Conservation (phyloP, 2,113 vertebrate species). For the Ceyx melanurus region DNA sequence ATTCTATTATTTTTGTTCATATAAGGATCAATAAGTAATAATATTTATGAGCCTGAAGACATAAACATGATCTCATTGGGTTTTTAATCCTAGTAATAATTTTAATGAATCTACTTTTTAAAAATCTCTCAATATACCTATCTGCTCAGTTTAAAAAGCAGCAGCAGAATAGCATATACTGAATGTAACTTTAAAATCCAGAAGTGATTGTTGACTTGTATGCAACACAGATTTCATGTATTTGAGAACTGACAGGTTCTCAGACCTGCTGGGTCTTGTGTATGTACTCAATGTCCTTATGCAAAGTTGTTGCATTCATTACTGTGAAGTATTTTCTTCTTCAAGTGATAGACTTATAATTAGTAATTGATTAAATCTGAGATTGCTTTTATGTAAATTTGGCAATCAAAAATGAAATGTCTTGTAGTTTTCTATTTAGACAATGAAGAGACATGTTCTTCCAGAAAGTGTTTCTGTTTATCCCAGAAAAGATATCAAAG, state of each 20-base stretch:
- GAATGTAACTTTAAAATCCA: background rate
- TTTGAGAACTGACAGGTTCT: background rate
- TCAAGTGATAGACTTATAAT: conserved; percentile 17
- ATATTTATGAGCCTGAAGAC: background rate
- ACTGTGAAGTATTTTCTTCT: background rate
- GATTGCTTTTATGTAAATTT: conserved; percentile 61
- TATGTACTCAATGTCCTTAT: background rate
- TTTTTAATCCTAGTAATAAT: background rate
- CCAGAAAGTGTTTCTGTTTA: background rate
- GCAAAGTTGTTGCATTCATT: background rate
- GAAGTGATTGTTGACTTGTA: background rate
- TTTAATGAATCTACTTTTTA: background rate
- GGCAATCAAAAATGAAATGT: background rate
- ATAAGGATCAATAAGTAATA: background rate
- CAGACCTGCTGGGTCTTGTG: background rate
- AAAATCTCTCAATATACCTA: background rate
- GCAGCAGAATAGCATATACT: background rate
- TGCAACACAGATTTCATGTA: background rate
- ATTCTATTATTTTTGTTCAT: background rate
- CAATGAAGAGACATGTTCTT: background rate
- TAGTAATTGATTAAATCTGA: conserved; percentile 50
- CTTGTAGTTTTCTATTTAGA: conserved; percentile 1
- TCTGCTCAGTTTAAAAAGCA: background rate
- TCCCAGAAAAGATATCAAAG: background rate
- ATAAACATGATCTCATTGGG: background rate